Evolutionary conservation across 2,888 invertebrate species (phyloP).

Genomic region (Hypsopygia costalis): DNA sequence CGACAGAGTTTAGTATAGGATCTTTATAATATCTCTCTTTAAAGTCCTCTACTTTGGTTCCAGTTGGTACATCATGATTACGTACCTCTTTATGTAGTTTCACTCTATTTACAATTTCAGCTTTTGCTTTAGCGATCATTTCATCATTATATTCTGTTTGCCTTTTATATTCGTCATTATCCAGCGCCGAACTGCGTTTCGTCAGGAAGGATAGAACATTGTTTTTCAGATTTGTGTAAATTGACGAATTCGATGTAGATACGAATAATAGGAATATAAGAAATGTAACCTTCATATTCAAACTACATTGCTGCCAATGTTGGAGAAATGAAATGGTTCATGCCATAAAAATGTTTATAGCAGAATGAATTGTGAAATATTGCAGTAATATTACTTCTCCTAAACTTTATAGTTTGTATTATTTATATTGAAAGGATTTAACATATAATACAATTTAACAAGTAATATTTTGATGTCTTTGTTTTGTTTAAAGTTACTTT

Average conservation of each 20-base stretch:
- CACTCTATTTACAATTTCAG: too few relatives aligned
- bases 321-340: conserved; percentile 6
- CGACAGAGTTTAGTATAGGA: not conserved
- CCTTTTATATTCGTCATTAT: conserved; percentile 13
- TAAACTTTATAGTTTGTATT: too few relatives aligned
- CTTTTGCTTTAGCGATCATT: too few relatives aligned
- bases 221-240: conserved; percentile 22
- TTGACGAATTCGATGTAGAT: conserved; percentile 21
- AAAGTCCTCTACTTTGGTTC: too few relatives aligned
- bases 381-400: not conserved
- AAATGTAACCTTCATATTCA: conserved; percentile 30
- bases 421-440: too few relatives aligned
- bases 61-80: too few relatives aligned
- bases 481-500: too few relatives aligned
- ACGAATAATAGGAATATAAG: conserved; percentile 18
- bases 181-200: conserved; percentile 6
- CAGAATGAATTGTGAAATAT: conserved; percentile 28
- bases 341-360: conserved; percentile 18
- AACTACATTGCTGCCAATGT: conserved; percentile 21
- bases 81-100: too few relatives aligned
- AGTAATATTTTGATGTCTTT: too few relatives aligned
- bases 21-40: not conserved
- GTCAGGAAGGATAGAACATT: conserved; percentile 22
- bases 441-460: too few relatives aligned
- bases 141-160: not conserved